Conservation (phyloP, 2,888 invertebrate genomes). For the Diabrotica balteata region DNA sequence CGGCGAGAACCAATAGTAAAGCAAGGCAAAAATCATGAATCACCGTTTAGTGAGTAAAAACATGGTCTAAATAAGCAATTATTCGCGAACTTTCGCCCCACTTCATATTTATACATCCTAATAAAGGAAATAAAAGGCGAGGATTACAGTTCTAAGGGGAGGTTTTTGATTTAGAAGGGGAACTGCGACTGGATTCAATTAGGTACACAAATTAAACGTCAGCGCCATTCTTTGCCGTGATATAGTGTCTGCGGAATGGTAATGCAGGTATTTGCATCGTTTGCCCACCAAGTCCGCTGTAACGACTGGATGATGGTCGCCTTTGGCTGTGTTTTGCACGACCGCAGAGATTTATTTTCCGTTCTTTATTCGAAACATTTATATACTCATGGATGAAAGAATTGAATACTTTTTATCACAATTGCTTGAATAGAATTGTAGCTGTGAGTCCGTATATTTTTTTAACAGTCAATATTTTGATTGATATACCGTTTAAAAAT, state of each 20-base stretch:
- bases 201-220: constrained; percentile 58
- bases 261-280: constrained; percentile 31
- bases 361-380: too few species aligned
- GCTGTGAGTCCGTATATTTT: too few species aligned
- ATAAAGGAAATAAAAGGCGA: constrained; percentile 57
- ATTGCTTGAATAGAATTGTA: too few species aligned
- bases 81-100: constrained; percentile 48
- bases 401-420: too few species aligned
- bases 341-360: too few species aligned
- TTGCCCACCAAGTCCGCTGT: background rate
- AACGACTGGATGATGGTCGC: too few species aligned
- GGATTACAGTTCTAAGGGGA: constrained; percentile 55
- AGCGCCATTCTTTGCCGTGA: constrained; percentile 53
- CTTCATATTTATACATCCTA: constrained; percentile 56
- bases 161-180: constrained; percentile 55
- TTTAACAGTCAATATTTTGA: too few species aligned
- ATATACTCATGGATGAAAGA: too few species aligned
- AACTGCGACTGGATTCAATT: constrained; percentile 54
- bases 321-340: too few species aligned
- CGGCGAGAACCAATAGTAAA: background rate
- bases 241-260: constrained; percentile 46
- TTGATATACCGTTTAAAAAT: too few species aligned
- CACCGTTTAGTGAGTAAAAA: constrained; percentile 47
- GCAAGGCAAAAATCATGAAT: constrained; percentile 37
- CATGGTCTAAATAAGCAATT: constrained; percentile 51